Conservation (phyloP, 2,797 vertebrate species). For the Eleutherodactylus coqui region DNA sequence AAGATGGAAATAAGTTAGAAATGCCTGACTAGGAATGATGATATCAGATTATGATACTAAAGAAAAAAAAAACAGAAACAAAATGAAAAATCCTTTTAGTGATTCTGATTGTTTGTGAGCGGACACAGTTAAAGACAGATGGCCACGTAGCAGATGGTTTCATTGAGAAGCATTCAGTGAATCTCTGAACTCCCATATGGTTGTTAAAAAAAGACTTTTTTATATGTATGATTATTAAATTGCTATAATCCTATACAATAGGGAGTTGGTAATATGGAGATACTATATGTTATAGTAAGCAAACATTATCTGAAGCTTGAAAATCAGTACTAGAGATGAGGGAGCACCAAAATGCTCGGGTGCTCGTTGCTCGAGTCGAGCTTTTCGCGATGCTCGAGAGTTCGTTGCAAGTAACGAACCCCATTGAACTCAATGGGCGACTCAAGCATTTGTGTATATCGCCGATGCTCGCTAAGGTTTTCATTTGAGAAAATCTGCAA, state of each 20-base stretch:
- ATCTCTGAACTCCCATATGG: conserved; percentile 47
- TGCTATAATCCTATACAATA: neutral
- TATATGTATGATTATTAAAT: conserved; percentile 26
- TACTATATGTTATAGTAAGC: neutral
- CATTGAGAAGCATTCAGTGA: conserved; percentile 39
- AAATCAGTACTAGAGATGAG: no score
- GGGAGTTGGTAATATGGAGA: neutral
- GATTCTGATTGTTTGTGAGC: conserved; percentile 46
- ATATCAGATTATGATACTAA: conserved; percentile 2
- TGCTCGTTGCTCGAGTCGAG: no score
- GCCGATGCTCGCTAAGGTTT: no score
- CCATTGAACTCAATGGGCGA: no score
- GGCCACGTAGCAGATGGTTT: conserved; percentile 53
- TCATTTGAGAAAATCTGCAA: no score
- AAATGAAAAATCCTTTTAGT: conserved; percentile 25
- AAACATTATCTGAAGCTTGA: neutral
- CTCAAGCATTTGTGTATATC: no score
- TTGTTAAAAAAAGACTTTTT: neutral
- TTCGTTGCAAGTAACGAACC: no score
- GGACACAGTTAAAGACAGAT: conserved; percentile 52
- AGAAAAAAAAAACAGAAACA: neutral
- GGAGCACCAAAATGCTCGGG: no score
- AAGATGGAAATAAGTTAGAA: neutral
- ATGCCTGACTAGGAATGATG: neutral
- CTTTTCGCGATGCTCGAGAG: no score